Conservation (phyloP, 2,113 vertebrate genomes). For the Anthoscopus minutus region DNA sequence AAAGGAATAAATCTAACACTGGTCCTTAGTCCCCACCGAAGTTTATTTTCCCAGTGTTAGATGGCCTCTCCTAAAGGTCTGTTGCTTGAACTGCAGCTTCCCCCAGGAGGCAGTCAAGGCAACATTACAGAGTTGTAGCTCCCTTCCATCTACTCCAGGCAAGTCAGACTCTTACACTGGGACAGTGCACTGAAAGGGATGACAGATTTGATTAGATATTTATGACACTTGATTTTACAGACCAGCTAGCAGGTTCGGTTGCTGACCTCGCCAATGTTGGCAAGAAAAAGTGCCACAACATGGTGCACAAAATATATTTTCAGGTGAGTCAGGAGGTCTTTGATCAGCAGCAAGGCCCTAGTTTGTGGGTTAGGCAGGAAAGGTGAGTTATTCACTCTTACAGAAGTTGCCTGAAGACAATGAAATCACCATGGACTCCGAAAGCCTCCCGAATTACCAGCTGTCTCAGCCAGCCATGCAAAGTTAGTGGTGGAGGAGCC, state of each 20-base stretch:
- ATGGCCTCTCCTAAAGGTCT: background rate
- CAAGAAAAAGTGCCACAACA: background rate
- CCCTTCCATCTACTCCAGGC: background rate
- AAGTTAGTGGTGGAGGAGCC: background rate
- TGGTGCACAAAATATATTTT: background rate
- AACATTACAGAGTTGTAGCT: background rate
- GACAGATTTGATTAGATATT: background rate
- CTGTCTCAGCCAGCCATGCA: background rate
- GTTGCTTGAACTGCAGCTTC: background rate
- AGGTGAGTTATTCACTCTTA: background rate
- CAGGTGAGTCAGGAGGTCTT: background rate
- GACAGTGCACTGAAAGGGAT: background rate
- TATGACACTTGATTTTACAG: background rate
- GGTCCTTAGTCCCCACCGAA: background rate
- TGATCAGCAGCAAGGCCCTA: background rate
- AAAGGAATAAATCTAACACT: background rate
- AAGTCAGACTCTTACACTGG: background rate
- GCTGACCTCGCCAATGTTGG: rapidly evolving
- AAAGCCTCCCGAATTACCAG: background rate
- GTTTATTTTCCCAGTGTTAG: background rate
- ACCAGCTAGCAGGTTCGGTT: background rate
- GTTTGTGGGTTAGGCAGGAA: background rate
- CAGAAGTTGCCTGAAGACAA: background rate
- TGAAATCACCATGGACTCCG: rapidly evolving
- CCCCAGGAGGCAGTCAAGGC: background rate